These are phyloP conservation scores for Anthoptus insignis DNA, from an alignment of 2,888 invertebrate species.

Conservation along the genomic window DNA sequence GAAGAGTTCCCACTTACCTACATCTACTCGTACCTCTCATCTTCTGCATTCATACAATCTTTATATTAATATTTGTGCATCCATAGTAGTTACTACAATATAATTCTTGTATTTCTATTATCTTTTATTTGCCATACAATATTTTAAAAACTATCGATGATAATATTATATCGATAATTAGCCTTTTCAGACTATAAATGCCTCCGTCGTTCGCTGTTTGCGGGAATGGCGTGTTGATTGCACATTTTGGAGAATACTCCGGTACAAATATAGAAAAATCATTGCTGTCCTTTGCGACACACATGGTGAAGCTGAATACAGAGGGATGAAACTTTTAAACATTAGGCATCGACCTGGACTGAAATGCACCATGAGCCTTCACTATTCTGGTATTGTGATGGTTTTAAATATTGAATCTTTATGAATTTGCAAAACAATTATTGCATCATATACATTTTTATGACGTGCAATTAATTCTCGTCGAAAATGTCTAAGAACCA, in stretches of 20 bases:
- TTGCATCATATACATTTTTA: too few species aligned
- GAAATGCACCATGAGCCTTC: too few species aligned
- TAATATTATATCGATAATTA: too few species aligned
- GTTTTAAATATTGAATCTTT: too few species aligned
- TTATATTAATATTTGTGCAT: constrained; percentile 1
- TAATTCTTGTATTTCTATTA: background rate
- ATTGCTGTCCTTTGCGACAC: background rate
- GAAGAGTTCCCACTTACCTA: background rate
- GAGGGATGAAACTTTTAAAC: too few species aligned
- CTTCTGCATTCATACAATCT: background rate
- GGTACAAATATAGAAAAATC: background rate
- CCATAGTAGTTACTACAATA: background rate
- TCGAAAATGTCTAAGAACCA: too few species aligned
- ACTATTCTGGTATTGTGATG: too few species aligned
- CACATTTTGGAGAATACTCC: constrained; percentile 1
- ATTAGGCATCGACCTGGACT: too few species aligned
- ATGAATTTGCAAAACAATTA: too few species aligned
- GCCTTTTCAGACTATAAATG: background rate
- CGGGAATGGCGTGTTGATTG: too few species aligned
- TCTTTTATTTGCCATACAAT: background rate
- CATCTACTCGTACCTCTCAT: background rate
- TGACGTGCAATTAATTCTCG: too few species aligned
- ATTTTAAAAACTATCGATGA: constrained; percentile 1
- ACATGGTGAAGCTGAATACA: too few species aligned
- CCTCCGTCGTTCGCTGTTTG: background rate